Conservation (phyloP, 2,888 invertebrate genomes). For the Campopleginae sp. region DNA sequence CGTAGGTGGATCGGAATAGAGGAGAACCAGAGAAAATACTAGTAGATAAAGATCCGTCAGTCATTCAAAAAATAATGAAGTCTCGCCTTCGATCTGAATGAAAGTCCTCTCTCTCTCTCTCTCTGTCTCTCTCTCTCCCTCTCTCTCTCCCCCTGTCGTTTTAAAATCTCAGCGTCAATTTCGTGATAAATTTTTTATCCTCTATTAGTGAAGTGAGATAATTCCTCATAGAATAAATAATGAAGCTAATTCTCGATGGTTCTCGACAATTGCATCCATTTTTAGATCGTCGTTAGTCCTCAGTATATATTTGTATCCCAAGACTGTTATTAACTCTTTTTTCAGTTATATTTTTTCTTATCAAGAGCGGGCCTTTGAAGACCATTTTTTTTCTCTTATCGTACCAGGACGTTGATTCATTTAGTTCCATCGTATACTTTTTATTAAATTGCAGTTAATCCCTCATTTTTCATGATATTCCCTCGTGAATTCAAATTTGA, state of each 20-base stretch:
- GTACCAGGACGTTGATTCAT: background rate
- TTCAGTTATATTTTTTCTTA: background rate
- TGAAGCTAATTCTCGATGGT: background rate
- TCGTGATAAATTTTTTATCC: background rate
- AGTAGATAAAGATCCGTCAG: background rate
- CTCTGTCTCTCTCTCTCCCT: background rate
- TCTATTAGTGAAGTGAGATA: background rate
- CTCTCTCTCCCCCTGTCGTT: background rate
- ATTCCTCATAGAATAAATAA: background rate
- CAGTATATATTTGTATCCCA: background rate
- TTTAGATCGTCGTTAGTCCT: background rate
- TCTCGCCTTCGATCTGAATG: background rate
- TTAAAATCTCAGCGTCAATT: background rate
- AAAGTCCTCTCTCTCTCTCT: too few relatives aligned
- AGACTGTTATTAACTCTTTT: background rate
- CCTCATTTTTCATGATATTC: background rate
- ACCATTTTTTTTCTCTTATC: background rate
- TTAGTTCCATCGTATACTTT: background rate
- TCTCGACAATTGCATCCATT: background rate
- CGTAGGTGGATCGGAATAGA: background rate
- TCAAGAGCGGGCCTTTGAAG: background rate
- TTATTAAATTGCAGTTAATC: background rate
- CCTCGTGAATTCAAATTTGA: too few relatives aligned
- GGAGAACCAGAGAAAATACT: background rate
- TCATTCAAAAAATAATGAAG: conserved; percentile 34